phyloP scores from a whole-genome alignment of 2,113 vertebrate species.

The Porphyrio hochstetteri region DNA sequence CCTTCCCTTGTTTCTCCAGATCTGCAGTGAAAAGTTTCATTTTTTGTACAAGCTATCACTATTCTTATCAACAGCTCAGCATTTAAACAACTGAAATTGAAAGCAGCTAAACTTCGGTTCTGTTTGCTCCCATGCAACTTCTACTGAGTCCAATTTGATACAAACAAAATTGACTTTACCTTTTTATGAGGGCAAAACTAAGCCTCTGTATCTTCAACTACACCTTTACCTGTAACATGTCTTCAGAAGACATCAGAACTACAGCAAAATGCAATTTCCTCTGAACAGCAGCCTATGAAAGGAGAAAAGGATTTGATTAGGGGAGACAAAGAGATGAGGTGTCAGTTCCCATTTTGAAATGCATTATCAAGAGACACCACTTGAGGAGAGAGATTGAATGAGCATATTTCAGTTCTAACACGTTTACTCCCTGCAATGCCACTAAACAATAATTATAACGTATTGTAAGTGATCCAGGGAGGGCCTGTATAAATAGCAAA shows the following conservation, averaged over 20 bases:
- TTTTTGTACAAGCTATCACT: not conserved
- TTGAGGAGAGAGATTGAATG: not conserved
- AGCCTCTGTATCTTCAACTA: not conserved
- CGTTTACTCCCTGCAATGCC: not conserved
- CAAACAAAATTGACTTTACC: not conserved
- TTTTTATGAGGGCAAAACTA: not conserved
- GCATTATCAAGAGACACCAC: conserved; percentile 6
- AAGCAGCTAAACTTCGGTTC: not conserved
- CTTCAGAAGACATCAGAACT: conserved; percentile 10
- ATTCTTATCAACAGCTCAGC: not conserved
- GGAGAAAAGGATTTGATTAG: conserved; percentile 34
- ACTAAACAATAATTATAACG: not conserved
- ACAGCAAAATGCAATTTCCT: conserved; percentile 14
- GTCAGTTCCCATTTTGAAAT: conserved; percentile 36
- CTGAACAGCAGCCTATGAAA: not conserved
- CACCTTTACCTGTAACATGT: not conserved
- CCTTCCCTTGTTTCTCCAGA: not conserved
- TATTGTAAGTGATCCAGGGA: not conserved
- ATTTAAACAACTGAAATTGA: not conserved
- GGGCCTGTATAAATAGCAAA: not conserved
- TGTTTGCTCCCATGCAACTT: not conserved
- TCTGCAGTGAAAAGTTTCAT: not conserved
- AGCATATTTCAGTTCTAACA: conserved; percentile 12
- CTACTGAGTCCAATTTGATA: not conserved
- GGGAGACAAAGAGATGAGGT: conserved; percentile 22